Evolutionary conservation across 2,797 vertebrate genomes (phyloP).

Genomic region (Loris lydekkerianus): DNA sequence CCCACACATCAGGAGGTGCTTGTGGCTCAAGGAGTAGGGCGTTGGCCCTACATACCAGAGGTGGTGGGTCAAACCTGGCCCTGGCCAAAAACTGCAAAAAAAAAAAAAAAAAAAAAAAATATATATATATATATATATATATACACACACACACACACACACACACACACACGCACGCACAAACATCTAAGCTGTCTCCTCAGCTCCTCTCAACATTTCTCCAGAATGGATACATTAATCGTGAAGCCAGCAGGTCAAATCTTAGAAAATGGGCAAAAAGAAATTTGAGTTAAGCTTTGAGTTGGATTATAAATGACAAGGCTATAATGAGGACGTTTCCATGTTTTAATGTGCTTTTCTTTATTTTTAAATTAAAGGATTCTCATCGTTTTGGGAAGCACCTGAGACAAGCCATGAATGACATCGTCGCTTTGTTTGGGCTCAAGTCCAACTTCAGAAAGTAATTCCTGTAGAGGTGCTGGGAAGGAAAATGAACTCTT

Average conservation of each 20-base stretch:
- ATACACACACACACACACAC: no score
- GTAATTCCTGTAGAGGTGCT: slow-evolving; percentile 57
- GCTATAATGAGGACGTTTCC: rapidly evolving
- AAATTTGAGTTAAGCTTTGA: not conserved
- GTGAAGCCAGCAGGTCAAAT: not conserved
- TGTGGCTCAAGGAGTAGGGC: no score
- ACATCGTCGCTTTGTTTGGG: slow-evolving; percentile 93
- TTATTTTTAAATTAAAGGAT: slow-evolving; percentile 89
- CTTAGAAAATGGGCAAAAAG: not conserved
- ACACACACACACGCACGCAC: no score
- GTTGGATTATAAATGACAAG: not conserved
- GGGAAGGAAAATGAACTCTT: slow-evolving; percentile 41
- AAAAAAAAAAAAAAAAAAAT: no score
- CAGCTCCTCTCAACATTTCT: rapidly evolving
- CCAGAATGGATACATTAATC: rapidly evolving
- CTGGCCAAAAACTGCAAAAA: no score
- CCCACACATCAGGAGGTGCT: no score
- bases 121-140: no score
- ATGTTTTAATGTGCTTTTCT: rapidly evolving
- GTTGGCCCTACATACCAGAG: no score
- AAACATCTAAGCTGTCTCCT: rapidly evolving
- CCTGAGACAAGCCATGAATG: slow-evolving; percentile 93
- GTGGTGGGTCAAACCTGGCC: no score
- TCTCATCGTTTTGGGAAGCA: slow-evolving; percentile 96
- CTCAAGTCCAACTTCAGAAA: slow-evolving; percentile 88